Base-by-base conservation (phyloP, 2,113 vertebrate genomes). In the Cyphomyrus plagiostoma region DNA sequence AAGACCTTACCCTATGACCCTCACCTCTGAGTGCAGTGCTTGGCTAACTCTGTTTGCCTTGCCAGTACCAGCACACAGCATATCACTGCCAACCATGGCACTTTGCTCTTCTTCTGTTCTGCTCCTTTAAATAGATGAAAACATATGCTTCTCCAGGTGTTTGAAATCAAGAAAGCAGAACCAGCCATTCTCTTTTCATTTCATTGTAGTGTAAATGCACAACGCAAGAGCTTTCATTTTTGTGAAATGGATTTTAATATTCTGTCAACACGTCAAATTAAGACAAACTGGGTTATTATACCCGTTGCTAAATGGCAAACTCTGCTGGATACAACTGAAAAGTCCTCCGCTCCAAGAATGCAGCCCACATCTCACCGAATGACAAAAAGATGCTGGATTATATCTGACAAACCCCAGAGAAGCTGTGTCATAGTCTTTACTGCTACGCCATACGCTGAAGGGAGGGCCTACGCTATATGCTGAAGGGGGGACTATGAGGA, bases 71-170 rank as follows among this genome's bases (percentile, higher is more conserved):
- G 93, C 93, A 91, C 92, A 88, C 92, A 92, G 91, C 94, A 93
- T 74, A 90, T 89, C 92, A 94, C 94, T 93, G 92, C 92, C 91
- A 91, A 90, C 90, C 89, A 88, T 1, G 93, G 95, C 94, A 95
- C 90, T 77, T 91, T 91, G 91, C 94, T 90, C 91, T 89, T 90
- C 62, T 46, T 45, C 90, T 77, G 39, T 86, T 91, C 92, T 93
- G 88, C 93, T 92, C 94, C 93, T 88, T 77, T 42, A 91, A 90
- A 92, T 91, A 94, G 91, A 58, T 92, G 93, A 91, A 91, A 94
- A 90, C 82, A 92, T 56, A 56, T 92, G 56, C 56, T 62, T 62
- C 56, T n/a, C 56, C 56, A 62, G 0, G 23, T 26, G n/a, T 66
- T 26, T 66, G 91, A 90, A 90, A 89, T 91, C 89, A 83, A 62